These are phyloP conservation scores for Limulus polyphemus DNA, from an alignment of 2,888 invertebrate genomes.

Conservation along the genomic window DNA sequence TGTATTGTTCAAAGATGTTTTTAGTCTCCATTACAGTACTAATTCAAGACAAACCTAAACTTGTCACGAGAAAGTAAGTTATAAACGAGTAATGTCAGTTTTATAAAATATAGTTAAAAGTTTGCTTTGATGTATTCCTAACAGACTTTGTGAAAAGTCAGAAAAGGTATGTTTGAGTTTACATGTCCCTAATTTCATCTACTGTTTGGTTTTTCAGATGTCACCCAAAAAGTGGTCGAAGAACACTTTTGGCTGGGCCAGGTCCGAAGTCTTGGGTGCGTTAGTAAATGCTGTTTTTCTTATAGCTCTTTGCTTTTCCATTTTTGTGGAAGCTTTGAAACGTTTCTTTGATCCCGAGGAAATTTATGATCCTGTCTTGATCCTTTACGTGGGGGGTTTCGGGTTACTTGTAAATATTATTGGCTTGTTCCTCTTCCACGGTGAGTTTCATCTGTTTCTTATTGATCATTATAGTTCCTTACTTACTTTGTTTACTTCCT, in stretches of 20 bases:
- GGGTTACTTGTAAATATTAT: constrained; percentile 85
- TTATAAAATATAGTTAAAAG: too few species aligned
- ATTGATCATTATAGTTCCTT: too few species aligned
- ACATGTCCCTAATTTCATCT: too few species aligned
- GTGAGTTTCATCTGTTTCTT: constrained; percentile 43
- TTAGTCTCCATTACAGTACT: too few species aligned
- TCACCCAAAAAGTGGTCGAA: constrained; percentile 95
- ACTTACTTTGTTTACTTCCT: too few species aligned
- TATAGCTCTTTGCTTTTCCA: constrained; percentile 93
- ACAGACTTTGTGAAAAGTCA: too few species aligned
- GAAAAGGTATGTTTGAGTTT: too few species aligned
- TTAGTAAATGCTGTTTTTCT: constrained; percentile 88
- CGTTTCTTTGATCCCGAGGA: constrained; percentile 72
- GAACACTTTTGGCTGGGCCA: constrained; percentile 98
- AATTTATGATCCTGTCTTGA: constrained; percentile 67
- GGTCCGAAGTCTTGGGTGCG: constrained; percentile 97
- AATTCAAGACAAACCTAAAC: too few species aligned
- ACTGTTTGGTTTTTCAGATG: constrained; percentile 43
- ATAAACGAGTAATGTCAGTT: too few species aligned
- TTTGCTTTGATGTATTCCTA: too few species aligned
- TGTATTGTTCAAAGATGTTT: too few species aligned
- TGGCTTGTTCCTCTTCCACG: constrained; percentile 81
- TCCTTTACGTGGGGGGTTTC: constrained; percentile 74
- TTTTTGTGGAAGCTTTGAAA: constrained; percentile 91
- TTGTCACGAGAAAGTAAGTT: too few species aligned